These are phyloP conservation scores for Euleptes europaea DNA, from an alignment of 2,113 vertebrate genomes.

Conservation along the genomic window DNA sequence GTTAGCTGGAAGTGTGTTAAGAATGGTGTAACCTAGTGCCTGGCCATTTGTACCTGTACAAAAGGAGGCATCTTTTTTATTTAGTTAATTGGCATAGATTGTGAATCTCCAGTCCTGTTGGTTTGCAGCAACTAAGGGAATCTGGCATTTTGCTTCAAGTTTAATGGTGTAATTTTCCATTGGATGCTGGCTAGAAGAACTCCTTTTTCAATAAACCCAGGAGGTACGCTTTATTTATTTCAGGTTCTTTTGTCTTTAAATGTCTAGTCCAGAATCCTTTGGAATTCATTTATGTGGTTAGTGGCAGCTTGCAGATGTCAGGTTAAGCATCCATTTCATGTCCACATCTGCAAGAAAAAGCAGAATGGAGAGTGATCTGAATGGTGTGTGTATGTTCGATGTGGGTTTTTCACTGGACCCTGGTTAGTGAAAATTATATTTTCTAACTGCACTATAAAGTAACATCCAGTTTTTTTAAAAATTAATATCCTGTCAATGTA, in stretches of 20 bases:
- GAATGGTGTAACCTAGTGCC: background rate
- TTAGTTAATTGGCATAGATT: background rate
- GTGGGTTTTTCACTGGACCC: background rate
- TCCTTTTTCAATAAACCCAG: background rate
- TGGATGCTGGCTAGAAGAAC: background rate
- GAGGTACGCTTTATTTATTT: background rate
- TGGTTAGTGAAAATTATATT: background rate
- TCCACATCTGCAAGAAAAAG: background rate
- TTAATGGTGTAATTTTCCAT: constrained; percentile 35
- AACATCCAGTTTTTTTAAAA: background rate
- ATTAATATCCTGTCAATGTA: background rate
- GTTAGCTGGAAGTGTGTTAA: background rate
- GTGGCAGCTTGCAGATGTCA: background rate
- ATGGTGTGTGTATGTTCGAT: background rate
- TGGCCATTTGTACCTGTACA: background rate
- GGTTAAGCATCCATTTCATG: background rate
- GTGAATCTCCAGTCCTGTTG: background rate
- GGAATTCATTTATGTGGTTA: background rate
- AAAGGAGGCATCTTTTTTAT: background rate
- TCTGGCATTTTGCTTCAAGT: background rate
- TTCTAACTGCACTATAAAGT: background rate
- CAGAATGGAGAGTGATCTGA: background rate
- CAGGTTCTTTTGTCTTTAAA: background rate
- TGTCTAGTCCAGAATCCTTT: background rate
- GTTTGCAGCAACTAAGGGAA: background rate